These are phyloP conservation scores for Ptyas mucosa DNA, from an alignment of 2,113 vertebrate genomes.

Conservation along the genomic window DNA sequence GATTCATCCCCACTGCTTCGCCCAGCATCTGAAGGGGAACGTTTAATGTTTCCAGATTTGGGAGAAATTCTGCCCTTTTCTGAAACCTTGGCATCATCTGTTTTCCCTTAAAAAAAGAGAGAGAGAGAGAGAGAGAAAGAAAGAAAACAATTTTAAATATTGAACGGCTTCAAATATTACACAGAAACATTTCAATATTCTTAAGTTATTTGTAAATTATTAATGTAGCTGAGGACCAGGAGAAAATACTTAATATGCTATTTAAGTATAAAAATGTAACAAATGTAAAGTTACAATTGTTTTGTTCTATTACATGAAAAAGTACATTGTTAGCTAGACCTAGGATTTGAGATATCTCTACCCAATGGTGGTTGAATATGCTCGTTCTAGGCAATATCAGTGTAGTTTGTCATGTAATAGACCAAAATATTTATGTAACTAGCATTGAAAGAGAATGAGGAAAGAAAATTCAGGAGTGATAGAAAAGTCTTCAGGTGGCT, in stretches of 20 bases:
- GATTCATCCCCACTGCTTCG: constrained; percentile 92
- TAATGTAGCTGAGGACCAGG: neutral
- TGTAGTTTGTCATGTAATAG: neutral
- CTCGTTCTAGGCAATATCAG: neutral
- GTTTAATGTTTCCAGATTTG: constrained; percentile 83
- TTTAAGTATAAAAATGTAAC: neutral
- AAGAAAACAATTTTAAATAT: constrained; percentile 55
- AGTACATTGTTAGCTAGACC: neutral
- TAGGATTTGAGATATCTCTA: neutral
- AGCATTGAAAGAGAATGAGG: neutral
- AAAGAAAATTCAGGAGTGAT: neutral
- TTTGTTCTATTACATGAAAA: neutral
- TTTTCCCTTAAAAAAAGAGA: constrained; percentile 83
- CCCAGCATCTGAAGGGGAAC: constrained; percentile 90
- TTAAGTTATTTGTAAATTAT: neutral
- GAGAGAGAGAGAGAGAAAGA: constrained; percentile 49
- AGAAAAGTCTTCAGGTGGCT: neutral
- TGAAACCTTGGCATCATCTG: constrained; percentile 95
- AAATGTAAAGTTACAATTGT: neutral
- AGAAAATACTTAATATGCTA: neutral
- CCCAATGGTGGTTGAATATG: neutral
- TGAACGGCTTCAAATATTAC: constrained; percentile 59
- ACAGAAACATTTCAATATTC: constrained; percentile 12
- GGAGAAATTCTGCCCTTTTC: constrained; percentile 91
- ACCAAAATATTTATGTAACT: neutral